Conservation (phyloP, 1,140 invertebrate genomes). For the Nephila pilipes region DNA sequence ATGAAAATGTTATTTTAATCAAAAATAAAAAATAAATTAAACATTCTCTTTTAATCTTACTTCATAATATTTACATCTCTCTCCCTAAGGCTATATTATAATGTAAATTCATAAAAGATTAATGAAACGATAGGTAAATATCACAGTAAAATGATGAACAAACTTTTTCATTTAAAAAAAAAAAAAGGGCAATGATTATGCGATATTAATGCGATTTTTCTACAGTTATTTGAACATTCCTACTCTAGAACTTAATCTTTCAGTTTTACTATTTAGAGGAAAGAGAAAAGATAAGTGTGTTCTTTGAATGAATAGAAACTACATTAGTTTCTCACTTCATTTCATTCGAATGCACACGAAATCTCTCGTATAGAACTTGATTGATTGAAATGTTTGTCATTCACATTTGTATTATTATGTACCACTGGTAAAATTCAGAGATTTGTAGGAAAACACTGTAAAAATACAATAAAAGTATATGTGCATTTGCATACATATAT, state of each 20-base stretch:
- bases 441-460: too few species aligned
- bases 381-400: too few species aligned
- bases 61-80: slow-evolving; percentile 12
- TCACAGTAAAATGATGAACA: slow-evolving; percentile 11
- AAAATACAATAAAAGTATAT: too few species aligned
- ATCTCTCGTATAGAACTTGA: too few species aligned
- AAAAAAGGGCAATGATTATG: not conserved
- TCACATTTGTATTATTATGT: too few species aligned
- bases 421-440: too few species aligned
- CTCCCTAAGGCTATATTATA: not conserved
- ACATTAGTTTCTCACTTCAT: not conserved
- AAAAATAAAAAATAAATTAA: not conserved
- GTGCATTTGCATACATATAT: too few species aligned
- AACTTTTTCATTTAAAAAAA: not conserved
- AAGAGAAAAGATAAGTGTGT: slow-evolving; percentile 34
- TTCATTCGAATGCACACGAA: not conserved
- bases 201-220: not conserved
- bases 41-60: not conserved
- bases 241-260: not conserved
- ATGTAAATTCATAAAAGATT: slow-evolving; percentile 11
- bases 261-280: not conserved
- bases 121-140: not conserved
- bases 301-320: slow-evolving; percentile 31
- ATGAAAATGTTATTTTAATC: not conserved
- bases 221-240: not conserved